Evolutionary conservation across 2,888 invertebrate genomes (phyloP).

Genomic region (Ennomos fuscantarius): DNA sequence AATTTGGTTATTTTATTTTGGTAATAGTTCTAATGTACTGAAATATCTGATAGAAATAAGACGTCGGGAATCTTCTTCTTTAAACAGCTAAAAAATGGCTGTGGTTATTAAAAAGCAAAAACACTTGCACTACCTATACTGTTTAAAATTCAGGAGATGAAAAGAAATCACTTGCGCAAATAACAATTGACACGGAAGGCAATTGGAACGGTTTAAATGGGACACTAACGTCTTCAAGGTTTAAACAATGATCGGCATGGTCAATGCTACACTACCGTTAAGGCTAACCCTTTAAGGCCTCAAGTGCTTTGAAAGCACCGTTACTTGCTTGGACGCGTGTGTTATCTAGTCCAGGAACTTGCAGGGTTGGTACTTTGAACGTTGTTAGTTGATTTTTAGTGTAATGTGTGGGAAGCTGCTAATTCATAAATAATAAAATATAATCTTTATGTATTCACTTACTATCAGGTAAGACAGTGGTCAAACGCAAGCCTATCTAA

Average conservation of each 20-base stretch:
- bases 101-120: not conserved
- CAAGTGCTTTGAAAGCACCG: conserved; percentile 42
- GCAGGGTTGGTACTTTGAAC: conserved; percentile 9
- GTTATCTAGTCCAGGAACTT: conserved; percentile 35
- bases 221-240: conserved; percentile 29
- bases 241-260: conserved; percentile 39
- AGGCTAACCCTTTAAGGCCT: conserved; percentile 56
- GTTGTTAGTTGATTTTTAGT: conserved; percentile 9
- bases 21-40: no score
- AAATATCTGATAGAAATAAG: no score
- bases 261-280: conserved; percentile 46
- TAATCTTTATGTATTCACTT: no score
- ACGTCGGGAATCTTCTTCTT: no score
- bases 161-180: conserved; percentile 1
- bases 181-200: conserved; percentile 19
- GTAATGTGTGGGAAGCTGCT: no score
- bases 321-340: conserved; percentile 44
- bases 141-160: no score
- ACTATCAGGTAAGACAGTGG: no score
- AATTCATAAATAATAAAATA: no score
- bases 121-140: not conserved
- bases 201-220: conserved; percentile 17
- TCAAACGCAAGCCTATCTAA: no score
- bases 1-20: no score
- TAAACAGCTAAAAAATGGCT: not conserved